These are phyloP conservation scores for Catamblyrhynchus diadema DNA, from an alignment of 2,797 vertebrate genomes.

Conservation along the genomic window DNA sequence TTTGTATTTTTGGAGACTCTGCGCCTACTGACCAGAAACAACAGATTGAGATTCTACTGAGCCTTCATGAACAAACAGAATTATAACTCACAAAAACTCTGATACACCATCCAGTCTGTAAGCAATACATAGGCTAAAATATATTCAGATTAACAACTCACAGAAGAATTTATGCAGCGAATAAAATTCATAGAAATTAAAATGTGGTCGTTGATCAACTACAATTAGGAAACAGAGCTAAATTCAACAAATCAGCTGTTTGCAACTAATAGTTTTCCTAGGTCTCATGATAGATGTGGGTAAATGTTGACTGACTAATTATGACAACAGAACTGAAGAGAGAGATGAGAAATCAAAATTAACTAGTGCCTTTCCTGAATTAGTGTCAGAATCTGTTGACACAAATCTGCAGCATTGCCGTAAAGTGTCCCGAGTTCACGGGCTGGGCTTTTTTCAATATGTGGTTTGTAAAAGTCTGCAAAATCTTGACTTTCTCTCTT, in stretches of 20 bases:
- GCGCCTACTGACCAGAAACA: neutral
- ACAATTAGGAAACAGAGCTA: conserved; percentile 35
- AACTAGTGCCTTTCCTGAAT: conserved; percentile 40
- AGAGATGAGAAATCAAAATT: conserved; percentile 42
- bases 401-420: neutral
- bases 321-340: conserved; percentile 41
- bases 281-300: conserved; percentile 57
- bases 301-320: conserved; percentile 69
- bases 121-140: neutral
- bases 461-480: neutral
- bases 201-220: conserved; percentile 30
- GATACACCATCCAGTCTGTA: neutral
- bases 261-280: conserved; percentile 59
- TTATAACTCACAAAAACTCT: neutral
- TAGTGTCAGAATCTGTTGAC: conserved; percentile 21
- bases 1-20: neutral
- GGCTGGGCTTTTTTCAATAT: neutral
- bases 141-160: conserved; percentile 10
- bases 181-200: conserved; percentile 53
- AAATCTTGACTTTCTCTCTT: neutral
- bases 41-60: neutral
- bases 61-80: neutral
- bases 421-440: neutral
- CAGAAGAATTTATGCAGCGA: conserved; percentile 12
- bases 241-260: conserved; percentile 62